Base-by-base conservation (phyloP, 1,140 invertebrate genomes). In the Aphis gossypii region DNA sequence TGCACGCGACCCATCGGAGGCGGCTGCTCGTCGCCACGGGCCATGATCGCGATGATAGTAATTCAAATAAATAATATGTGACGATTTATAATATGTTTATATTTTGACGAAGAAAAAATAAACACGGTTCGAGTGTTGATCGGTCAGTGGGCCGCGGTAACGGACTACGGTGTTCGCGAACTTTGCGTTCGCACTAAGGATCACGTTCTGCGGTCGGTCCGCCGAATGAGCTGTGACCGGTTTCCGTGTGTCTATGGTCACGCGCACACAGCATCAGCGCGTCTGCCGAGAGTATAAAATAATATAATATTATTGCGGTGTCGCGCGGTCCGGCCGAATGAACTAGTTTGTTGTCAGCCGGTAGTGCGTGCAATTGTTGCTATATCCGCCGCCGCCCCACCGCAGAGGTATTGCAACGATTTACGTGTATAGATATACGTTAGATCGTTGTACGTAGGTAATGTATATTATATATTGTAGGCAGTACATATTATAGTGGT, bases 211-310 rank as follows among this genome's bases (percentile, higher is more conserved):
- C 38, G 11, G 41, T 68, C 56, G 54, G 18, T 68, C 11, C 60
- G n/a, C 30, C 30, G n/a, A 76, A 76, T 76, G 60, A 76, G 60
- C 11, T 0, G 60, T n/a, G 60, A 76, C 60, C 60, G 60, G 60
- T 76, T n/a, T 76, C n/a, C 5, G 60, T 35, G 30, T 76, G 88
- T 90, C 30, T 90, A 6, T n/a, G 35, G n/a, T 54, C 41, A 1
- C 46, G 21, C n/a, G 82, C 91, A 56, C 60, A 92, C 60, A 92
- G 91, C 82, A 92, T 92, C 92, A 25, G 35, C n/a, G 54, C n/a
- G 46, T 92, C 68, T 83, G 68, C 76, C n/a, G n/a, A 68, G 30
- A 44, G 44, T 68, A 14, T n/a, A 68, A 68, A 46, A 46, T 18
- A n/a, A 68, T 68, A 68, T n/a, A 7, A 23, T 54, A n/a, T 76